Percentiles rank a stretch among this genome's conserved stretches.
These are phyloP conservation scores for Thumatha senex DNA, from an alignment of 2,888 invertebrate genomes.

Conservation along the genomic window DNA sequence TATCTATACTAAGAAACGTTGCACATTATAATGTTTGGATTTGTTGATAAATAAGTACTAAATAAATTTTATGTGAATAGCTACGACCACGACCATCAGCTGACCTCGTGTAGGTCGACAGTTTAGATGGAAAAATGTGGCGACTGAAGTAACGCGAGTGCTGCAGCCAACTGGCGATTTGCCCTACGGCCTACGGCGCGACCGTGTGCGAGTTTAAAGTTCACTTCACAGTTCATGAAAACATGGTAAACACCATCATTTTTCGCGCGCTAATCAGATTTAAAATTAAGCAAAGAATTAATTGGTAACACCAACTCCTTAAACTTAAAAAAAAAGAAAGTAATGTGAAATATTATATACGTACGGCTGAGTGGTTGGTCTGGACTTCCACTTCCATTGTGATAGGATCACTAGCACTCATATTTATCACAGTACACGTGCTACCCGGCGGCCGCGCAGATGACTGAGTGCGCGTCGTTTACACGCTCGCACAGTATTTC, in stretches of 20 bases:
- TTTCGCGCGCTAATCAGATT: slow-evolving; percentile 38
- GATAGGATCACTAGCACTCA: slow-evolving; percentile 29
- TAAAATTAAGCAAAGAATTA: slow-evolving; percentile 5
- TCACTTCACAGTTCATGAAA: slow-evolving; percentile 57
- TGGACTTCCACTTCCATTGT: slow-evolving; percentile 45
- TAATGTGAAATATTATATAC: slow-evolving; percentile 34
- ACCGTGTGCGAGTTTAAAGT: slow-evolving; percentile 70
- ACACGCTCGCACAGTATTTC: slow-evolving; percentile 50
- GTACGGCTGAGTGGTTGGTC: slow-evolving; percentile 49
- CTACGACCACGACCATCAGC: slow-evolving; percentile 29
- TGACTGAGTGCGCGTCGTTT: slow-evolving; percentile 49
- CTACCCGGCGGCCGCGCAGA: slow-evolving; percentile 46
- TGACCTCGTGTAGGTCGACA: slow-evolving; percentile 59
- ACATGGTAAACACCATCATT: slow-evolving; percentile 42
- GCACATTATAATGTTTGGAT: slow-evolving; percentile 3
- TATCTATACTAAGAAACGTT: slow-evolving; percentile 12
- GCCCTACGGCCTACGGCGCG: slow-evolving; percentile 70
- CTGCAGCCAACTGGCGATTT: slow-evolving; percentile 78
- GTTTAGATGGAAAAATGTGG: slow-evolving; percentile 45
- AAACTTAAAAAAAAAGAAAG: not conserved
- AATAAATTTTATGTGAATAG: slow-evolving; percentile 8
- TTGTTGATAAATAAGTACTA: not conserved
- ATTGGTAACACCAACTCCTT: slow-evolving; percentile 3
- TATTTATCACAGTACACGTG: slow-evolving; percentile 44
- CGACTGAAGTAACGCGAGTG: slow-evolving; percentile 60